These are phyloP conservation scores for Synanthedon formicaeformis DNA, from an alignment of 2,888 invertebrate species.

Conservation along the genomic window DNA sequence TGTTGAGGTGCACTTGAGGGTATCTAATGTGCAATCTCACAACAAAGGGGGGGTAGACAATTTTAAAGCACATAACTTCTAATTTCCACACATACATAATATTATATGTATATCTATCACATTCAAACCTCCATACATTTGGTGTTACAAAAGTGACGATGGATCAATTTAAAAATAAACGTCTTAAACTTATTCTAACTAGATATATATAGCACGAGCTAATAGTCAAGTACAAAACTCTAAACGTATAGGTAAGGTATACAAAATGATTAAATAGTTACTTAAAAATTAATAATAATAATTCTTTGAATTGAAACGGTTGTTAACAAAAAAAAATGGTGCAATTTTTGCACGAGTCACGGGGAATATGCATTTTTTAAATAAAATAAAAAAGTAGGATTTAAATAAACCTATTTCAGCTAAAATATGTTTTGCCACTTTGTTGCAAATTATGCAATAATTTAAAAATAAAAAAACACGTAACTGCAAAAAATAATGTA, in stretches of 20 bases:
- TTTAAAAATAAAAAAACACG: no score
- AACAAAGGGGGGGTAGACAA: constrained; percentile 2
- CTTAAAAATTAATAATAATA: not conserved
- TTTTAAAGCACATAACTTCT: not conserved
- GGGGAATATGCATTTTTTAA: no score
- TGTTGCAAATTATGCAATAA: no score
- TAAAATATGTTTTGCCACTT: no score
- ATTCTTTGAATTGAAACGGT: no score
- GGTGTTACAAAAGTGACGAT: not conserved
- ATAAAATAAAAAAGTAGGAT: no score
- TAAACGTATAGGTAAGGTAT: constrained; percentile 6
- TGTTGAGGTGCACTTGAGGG: constrained; percentile 32
- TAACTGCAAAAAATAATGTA: no score
- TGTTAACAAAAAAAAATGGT: no score
- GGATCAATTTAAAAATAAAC: not conserved
- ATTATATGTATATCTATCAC: not conserved
- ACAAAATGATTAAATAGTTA: not conserved
- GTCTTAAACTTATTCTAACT: constrained; percentile 2
- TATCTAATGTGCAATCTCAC: constrained; percentile 27
- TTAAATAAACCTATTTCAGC: no score
- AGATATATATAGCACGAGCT: constrained; percentile 5
- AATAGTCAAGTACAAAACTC: constrained; percentile 12
- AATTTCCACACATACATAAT: not conserved
- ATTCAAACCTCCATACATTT: not conserved
- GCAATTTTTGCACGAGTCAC: no score